phyloP scores from a whole-genome alignment of 1,140 invertebrate genomes.

The Campoletis sonorensis region DNA sequence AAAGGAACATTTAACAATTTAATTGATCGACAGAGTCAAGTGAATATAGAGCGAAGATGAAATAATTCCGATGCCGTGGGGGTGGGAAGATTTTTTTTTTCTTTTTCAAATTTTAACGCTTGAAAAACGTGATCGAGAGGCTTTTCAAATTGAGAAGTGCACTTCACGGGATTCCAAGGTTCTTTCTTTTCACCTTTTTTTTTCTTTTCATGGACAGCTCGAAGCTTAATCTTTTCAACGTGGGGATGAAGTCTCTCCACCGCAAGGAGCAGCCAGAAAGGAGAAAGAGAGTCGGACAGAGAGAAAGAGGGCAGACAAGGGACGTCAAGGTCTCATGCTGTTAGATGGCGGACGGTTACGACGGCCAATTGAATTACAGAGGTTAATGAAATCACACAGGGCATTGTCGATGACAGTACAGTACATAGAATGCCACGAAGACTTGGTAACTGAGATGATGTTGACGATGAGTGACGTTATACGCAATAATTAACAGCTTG shows the following conservation, averaged over 20 bases:
- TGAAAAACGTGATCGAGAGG: background rate
- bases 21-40: background rate
- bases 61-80: too few relatives aligned
- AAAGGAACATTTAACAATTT: background rate
- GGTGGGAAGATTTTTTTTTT: background rate
- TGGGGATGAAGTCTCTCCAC: slow-evolving; percentile 21
- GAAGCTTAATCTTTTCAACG: slow-evolving; percentile 13
- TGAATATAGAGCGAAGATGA: background rate
- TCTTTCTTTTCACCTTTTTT: slow-evolving; percentile 2
- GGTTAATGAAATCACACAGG: slow-evolving; percentile 29
- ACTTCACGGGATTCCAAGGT: background rate
- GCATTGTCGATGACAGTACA: slow-evolving; percentile 13
- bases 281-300: background rate
- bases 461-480: slow-evolving; percentile 26
- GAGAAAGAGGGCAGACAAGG: background rate
- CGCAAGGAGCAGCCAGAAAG: background rate
- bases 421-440: background rate
- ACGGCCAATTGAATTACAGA: slow-evolving; percentile 23
- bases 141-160: background rate
- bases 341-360: slow-evolving; percentile 13
- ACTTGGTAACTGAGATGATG: slow-evolving; percentile 14
- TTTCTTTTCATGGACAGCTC: slow-evolving; percentile 11
- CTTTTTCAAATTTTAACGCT: background rate
- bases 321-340: slow-evolving; percentile 5
- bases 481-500: slow-evolving; percentile 1